phyloP scores from a whole-genome alignment of 1,140 invertebrate genomes.

The Araneus ventricosus region DNA sequence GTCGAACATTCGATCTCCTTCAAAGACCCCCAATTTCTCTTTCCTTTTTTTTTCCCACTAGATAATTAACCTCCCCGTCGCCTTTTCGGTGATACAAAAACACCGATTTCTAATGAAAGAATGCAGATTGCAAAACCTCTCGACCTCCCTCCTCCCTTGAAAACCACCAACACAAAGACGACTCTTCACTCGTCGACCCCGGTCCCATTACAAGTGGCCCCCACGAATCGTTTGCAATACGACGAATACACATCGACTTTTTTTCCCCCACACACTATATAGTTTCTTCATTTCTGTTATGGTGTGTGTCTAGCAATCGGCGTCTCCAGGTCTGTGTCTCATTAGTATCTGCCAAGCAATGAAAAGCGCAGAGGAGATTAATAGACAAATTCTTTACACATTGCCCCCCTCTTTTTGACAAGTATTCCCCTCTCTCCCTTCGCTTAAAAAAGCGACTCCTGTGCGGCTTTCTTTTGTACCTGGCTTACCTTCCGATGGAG shows the following conservation, averaged over 20 bases:
- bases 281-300: not conserved
- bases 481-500: slow-evolving; percentile 19
- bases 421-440: slow-evolving; percentile 31
- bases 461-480: slow-evolving; percentile 40
- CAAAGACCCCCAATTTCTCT: too few relatives aligned
- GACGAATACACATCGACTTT: not conserved
- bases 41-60: not conserved
- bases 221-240: not conserved
- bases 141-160: too few relatives aligned
- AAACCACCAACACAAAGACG: slow-evolving; percentile 3
- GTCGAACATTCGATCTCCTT: not conserved
- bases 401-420: slow-evolving; percentile 31
- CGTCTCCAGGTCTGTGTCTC: slow-evolving; percentile 30
- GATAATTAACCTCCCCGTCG: not conserved
- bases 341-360: slow-evolving; percentile 64
- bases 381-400: slow-evolving; percentile 70
- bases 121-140: not conserved
- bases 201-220: not conserved
- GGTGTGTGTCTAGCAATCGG: not conserved
- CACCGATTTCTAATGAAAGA: not conserved
- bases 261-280: not conserved
- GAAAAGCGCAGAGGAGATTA: slow-evolving; percentile 57
- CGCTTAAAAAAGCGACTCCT: not conserved
- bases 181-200: not conserved
- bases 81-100: not conserved